These are phyloP conservation scores for Papilio polytes DNA, from an alignment of 1,140 invertebrate genomes.

Conservation along the genomic window DNA sequence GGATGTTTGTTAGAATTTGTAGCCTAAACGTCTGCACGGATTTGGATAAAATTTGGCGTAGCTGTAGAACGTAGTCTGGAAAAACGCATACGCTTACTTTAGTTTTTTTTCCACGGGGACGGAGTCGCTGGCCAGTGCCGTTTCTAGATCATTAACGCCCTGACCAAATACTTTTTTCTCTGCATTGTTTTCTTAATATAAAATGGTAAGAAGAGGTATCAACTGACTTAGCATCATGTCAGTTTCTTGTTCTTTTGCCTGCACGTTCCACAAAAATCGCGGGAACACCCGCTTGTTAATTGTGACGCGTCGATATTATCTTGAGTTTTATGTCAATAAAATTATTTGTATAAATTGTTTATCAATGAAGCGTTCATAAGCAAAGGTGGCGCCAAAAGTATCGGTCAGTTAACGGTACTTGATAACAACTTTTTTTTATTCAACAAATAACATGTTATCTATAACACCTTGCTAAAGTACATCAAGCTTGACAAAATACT, in stretches of 20 bases:
- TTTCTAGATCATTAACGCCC: too few relatives aligned
- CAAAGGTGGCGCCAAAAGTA: conserved; percentile 11
- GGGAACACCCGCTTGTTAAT: not conserved
- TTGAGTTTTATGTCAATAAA: not conserved
- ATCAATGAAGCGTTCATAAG: conserved; percentile 16
- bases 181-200: too few relatives aligned
- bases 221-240: not conserved
- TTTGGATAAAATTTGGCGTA: too few relatives aligned
- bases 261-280: not conserved
- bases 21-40: too few relatives aligned
- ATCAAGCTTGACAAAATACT: not conserved
- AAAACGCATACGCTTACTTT: too few relatives aligned
- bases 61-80: too few relatives aligned
- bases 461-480: conserved; percentile 8
- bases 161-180: too few relatives aligned
- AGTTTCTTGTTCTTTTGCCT: not conserved
- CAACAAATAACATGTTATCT: conserved; percentile 13
- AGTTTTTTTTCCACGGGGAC: too few relatives aligned
- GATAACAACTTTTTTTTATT: conserved; percentile 9
- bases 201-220: too few relatives aligned
- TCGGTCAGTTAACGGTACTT: not conserved
- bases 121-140: too few relatives aligned
- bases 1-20: too few relatives aligned
- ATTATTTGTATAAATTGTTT: conserved; percentile 27
- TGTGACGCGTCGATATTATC: not conserved